These are phyloP conservation scores for Tachuris rubrigastra DNA, from an alignment of 2,113 vertebrate genomes.

Conservation along the genomic window DNA sequence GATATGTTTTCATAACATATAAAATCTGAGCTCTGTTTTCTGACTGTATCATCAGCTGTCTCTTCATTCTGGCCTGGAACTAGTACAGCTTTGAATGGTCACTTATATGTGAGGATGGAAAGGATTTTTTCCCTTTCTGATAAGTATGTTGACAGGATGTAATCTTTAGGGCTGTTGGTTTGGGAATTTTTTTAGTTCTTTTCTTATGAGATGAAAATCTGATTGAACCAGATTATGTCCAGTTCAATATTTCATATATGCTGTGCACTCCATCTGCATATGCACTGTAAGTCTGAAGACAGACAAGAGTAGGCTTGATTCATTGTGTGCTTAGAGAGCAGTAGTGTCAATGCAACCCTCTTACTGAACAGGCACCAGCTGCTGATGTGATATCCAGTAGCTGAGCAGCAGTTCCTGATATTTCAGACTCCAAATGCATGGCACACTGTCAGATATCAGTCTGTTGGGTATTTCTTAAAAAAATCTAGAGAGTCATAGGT, in stretches of 20 bases:
- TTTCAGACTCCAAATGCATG: rapidly evolving
- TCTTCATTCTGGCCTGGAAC: neutral
- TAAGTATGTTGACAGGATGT: neutral
- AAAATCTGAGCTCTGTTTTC: neutral
- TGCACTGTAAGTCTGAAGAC: neutral
- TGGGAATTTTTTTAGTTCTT: neutral
- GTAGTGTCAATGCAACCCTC: neutral
- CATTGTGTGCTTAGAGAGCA: neutral
- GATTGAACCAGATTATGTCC: neutral
- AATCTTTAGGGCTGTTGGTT: neutral
- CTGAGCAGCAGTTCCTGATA: too few relatives aligned
- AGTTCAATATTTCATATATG: neutral
- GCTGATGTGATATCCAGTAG: neutral
- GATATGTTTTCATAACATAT: neutral
- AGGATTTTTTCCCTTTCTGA: neutral
- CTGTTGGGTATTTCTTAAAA: neutral
- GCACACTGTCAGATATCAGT: neutral
- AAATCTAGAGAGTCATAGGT: neutral
- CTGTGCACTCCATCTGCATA: neutral
- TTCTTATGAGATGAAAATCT: neutral
- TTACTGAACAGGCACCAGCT: neutral
- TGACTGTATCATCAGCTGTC: neutral
- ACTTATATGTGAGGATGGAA: neutral
- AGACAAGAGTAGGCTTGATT: neutral
- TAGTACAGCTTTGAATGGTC: neutral